These are phyloP conservation scores for Caenorhabditis briggsae DNA, from an alignment of 1,140 invertebrate genomes.

Conservation along the genomic window DNA sequence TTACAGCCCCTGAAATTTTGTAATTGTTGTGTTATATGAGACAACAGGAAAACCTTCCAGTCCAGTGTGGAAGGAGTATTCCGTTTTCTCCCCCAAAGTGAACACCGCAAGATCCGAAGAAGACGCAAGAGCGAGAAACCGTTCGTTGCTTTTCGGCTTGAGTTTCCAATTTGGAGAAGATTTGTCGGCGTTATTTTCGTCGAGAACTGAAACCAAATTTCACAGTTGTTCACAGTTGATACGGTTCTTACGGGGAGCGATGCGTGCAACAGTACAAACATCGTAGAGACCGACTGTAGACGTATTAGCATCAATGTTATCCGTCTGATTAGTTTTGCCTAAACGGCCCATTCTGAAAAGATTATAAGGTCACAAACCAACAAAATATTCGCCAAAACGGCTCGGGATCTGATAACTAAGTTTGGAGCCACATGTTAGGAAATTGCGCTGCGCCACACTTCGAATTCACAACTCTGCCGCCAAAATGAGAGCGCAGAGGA, in stretches of 20 bases:
- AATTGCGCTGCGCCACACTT: no score
- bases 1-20: neutral
- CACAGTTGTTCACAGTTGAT: neutral
- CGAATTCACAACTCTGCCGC: no score
- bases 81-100: constrained; percentile 9
- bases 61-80: constrained; percentile 32
- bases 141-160: constrained; percentile 29
- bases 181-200: neutral
- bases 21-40: no score
- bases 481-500: no score
- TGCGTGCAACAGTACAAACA: constrained; percentile 10
- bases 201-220: neutral
- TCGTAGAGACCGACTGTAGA: constrained; percentile 34
- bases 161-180: constrained; percentile 33
- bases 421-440: no score
- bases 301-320: constrained; percentile 3
- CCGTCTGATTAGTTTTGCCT: neutral
- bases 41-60: neutral
- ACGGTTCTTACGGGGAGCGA: neutral
- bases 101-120: constrained; percentile 29
- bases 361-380: no score
- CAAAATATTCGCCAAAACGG: no score
- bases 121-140: constrained; percentile 15
- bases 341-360: constrained; percentile 37
- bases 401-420: no score